These are phyloP conservation scores for Brachionus calyciflorus DNA, from an alignment of 1,140 invertebrate genomes.

Conservation along the genomic window DNA sequence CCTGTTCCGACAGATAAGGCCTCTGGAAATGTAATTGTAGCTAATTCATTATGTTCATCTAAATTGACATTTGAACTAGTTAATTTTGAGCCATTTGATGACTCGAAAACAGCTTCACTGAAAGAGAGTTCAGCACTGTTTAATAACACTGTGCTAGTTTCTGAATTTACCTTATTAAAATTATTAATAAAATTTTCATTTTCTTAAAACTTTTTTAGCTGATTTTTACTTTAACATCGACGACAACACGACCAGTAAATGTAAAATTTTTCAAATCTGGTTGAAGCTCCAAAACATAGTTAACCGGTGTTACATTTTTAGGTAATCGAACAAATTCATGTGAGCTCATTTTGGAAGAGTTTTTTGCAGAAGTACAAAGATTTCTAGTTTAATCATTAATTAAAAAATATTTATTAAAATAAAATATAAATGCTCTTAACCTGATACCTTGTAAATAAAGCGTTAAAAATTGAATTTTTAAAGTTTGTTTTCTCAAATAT, in stretches of 20 bases:
- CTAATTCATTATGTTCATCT: conserved; percentile 11
- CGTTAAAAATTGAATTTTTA: conserved; percentile 14
- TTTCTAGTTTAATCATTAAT: not conserved
- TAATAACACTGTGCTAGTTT: conserved; percentile 33
- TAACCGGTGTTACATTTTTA: conserved; percentile 6
- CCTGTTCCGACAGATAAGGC: not conserved
- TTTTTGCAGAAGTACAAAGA: not conserved
- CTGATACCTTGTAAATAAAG: not conserved
- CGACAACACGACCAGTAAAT: conserved; percentile 18
- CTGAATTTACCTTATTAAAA: conserved; percentile 8
- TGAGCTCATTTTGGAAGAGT: conserved; percentile 32
- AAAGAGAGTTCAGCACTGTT: conserved; percentile 37
- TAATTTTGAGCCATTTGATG: not conserved
- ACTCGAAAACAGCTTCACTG: conserved; percentile 15
- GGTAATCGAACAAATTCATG: conserved; percentile 39
- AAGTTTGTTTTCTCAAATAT: too few species aligned
- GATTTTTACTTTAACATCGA: conserved; percentile 29
- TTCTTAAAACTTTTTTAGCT: not conserved
- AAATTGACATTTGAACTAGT: conserved; percentile 1
- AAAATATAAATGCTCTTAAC: not conserved
- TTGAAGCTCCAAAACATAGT: conserved; percentile 22
- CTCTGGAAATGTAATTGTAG: conserved; percentile 12
- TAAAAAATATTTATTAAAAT: conserved; percentile 4
- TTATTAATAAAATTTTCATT: not conserved
- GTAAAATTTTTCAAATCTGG: conserved; percentile 25